Evolutionary conservation across 53 echinoderm and acorn worm genomes (phyloP).

Genomic region (Apostichopus leukothele): DNA sequence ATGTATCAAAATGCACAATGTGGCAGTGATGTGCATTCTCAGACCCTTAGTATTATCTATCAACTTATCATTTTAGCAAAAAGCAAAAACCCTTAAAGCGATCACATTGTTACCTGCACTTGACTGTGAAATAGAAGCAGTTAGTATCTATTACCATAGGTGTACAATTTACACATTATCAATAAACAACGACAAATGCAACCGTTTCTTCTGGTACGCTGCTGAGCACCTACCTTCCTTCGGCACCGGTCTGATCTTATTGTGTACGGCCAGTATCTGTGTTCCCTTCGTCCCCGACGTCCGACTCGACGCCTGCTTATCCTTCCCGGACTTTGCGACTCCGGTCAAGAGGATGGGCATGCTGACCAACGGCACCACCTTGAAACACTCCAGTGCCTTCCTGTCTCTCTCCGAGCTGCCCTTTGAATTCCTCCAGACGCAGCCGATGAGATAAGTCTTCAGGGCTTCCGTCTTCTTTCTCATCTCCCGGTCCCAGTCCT

Average conservation of each 20-base stretch:
- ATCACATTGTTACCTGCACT: too few species aligned
- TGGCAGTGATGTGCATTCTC: too few species aligned
- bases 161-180: too few species aligned
- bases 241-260: slow-evolving; percentile 78
- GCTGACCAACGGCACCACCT: slow-evolving; percentile 60
- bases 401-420: slow-evolving; percentile 20
- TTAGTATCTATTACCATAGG: too few species aligned
- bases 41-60: too few species aligned
- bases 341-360: slow-evolving; percentile 64
- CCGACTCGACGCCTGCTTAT: background rate
- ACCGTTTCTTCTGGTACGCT: background rate
- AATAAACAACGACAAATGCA: background rate
- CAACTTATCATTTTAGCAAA: too few species aligned
- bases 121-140: too few species aligned
- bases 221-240: slow-evolving; percentile 71
- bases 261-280: slow-evolving; percentile 44
- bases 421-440: slow-evolving; percentile 50
- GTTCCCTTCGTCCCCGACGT: background rate
- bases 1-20: too few species aligned
- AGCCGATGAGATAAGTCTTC: slow-evolving; percentile 73
- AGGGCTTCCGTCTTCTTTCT: slow-evolving; percentile 72
- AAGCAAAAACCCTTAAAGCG: too few species aligned
- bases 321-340: slow-evolving; percentile 8
- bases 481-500: slow-evolving; percentile 86
- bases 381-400: slow-evolving; percentile 67